Evolutionary conservation across 2,888 invertebrate species (phyloP).

Genomic region (Meganola albula): DNA sequence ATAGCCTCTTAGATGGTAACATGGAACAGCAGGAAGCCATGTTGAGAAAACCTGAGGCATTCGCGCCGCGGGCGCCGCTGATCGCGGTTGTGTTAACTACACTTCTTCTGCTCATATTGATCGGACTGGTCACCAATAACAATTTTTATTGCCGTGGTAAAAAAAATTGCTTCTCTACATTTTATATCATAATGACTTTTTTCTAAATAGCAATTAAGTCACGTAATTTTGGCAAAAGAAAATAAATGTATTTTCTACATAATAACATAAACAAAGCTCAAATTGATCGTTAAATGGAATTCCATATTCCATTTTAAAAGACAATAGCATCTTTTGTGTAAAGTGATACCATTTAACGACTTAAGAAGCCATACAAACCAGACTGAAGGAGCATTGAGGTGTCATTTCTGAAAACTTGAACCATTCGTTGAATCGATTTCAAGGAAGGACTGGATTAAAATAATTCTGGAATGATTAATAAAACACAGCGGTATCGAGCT

Average conservation of each 20-base stretch:
- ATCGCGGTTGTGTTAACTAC: slow-evolving; percentile 49
- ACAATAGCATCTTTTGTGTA: slow-evolving; percentile 70
- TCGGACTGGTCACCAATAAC: slow-evolving; percentile 58
- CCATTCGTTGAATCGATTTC: slow-evolving; percentile 46
- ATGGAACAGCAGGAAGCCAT: slow-evolving; percentile 65
- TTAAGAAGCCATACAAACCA: slow-evolving; percentile 68
- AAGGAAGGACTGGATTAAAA: slow-evolving; percentile 34
- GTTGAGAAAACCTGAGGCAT: slow-evolving; percentile 46
- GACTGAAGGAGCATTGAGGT: slow-evolving; percentile 58
- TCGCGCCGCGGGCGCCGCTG: slow-evolving; percentile 44
- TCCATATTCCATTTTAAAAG: slow-evolving; percentile 51
- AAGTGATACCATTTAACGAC: slow-evolving; percentile 71
- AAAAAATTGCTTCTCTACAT: too few relatives aligned
- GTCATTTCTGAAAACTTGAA: slow-evolving; percentile 60
- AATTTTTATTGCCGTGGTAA: slow-evolving; percentile 46
- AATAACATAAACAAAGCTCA: slow-evolving; percentile 30
- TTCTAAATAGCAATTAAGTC: too few relatives aligned
- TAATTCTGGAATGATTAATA: slow-evolving; percentile 21
- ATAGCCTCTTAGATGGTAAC: slow-evolving; percentile 60
- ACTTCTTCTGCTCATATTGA: slow-evolving; percentile 53
- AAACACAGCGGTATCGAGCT: slow-evolving; percentile 12
- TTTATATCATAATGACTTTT: too few relatives aligned
- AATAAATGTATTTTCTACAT: slow-evolving; percentile 8
- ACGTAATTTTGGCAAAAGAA: too few relatives aligned
- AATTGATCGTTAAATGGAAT: slow-evolving; percentile 39